phyloP scores from a whole-genome alignment of 1,140 invertebrate species.

The Tetragnatha versicolor region DNA sequence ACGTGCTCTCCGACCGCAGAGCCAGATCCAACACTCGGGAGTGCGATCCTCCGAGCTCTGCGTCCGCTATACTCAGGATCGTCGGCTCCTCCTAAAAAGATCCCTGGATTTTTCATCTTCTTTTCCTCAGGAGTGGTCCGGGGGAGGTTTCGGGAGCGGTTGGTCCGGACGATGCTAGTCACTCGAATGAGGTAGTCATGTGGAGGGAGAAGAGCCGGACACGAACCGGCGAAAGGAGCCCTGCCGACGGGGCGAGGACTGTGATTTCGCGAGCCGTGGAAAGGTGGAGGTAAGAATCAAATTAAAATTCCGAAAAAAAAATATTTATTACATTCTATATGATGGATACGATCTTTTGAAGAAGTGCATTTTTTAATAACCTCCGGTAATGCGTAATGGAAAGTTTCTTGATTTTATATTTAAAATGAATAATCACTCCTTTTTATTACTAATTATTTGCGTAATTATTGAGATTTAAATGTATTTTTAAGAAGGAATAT shows the following conservation, averaged over 20 bases:
- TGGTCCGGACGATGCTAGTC: slow-evolving; percentile 20
- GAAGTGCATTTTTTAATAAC: neutral
- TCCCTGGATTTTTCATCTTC: neutral
- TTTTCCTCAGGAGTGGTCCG: no score
- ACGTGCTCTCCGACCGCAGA: slow-evolving; percentile 18
- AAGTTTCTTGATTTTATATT: no score
- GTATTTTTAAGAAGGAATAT: no score
- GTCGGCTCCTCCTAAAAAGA: no score
- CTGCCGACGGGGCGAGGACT: slow-evolving; percentile 18
- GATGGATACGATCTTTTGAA: neutral
- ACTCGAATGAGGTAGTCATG: slow-evolving; percentile 13
- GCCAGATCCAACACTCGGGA: slow-evolving; percentile 9
- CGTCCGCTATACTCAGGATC: no score
- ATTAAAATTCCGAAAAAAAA: no score
- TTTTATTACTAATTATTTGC: no score
- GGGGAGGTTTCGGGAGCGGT: neutral
- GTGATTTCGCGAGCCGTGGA: slow-evolving; percentile 11
- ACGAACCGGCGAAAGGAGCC: slow-evolving; percentile 30
- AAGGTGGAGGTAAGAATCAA: slow-evolving; percentile 51
- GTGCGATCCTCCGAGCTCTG: no score
- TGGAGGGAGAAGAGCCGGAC: slow-evolving; percentile 15
- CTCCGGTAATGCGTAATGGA: no score
- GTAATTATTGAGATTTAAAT: no score
- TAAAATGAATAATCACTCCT: no score
- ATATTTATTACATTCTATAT: neutral